Evolutionary conservation across 2,888 invertebrate species (phyloP), one percentile per base, ranked within the genome.

Genomic region (Argynnis bischoffii): DNA sequence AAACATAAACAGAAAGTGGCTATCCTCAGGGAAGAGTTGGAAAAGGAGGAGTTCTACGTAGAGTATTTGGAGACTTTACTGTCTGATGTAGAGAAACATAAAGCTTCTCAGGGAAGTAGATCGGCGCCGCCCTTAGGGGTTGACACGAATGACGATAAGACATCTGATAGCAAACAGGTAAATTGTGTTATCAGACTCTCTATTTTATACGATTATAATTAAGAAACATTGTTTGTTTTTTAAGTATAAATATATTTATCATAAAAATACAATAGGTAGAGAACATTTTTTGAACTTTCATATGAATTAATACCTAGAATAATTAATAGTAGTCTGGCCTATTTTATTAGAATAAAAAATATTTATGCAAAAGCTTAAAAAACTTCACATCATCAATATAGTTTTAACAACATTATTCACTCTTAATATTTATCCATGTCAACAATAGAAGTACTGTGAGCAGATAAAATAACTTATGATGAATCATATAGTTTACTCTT

Each of bases 11-110:
- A 96, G 87, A 97, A 96, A 94, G 97, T 97, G 74, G 93, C 94
- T 75, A 94, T 96, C 79, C 93, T 98, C 67, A 95, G 95, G 84
- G 97, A 97, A 85, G 97, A 98, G 88, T 93, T 98, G 74, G 97
- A 97, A 83, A 97, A 98, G 86, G 98, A 98, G 88, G 96, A 97
- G 82, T 96, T 97, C 81, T 98, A 98, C 82, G 97, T 98, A 14
- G 97, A 97, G 84, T 98, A 98, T 88, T 93, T 98, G 80, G 97
- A 98, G 83, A 95, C 96, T 73, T 89, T 98, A 74, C 88, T 98
- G 66, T 96, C 95, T 68, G 97, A 98, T 90, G 97, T 97, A 13
- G 97, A 97, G 82, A 96, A 96, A 80, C 96, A 96, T 82, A 96
- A 96, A 77, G 88, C 92, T 75, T 85, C 93, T 66, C 90, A 92